Base-by-base conservation (phyloP, 2,113 vertebrate species). In the Lamprotornis superbus region DNA sequence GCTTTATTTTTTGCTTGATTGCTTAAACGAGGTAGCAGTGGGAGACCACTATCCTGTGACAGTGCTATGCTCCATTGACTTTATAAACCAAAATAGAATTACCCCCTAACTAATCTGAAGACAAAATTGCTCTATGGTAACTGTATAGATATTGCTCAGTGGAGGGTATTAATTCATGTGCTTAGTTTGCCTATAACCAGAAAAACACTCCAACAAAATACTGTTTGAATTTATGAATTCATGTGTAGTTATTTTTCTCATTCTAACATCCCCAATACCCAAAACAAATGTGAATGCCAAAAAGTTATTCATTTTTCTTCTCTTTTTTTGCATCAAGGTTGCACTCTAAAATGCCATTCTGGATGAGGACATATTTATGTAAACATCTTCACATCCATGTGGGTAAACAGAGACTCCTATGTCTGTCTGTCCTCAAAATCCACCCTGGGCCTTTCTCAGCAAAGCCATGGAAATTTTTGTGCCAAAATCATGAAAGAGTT, bases 1-100 rank as follows among this genome's bases (percentile, higher is more conserved):
- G 97, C 96, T 97, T 97, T 95, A 96, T 94, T 96, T 96, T 97
- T 96, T 97, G 96, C 97, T 96, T 97, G 95, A 87, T 94, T 96
- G 97, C 97, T 94, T 97, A 90, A 94, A 95, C 7, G 85, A 95
- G 78, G 90, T 95, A 97, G 95, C 97, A 97, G 93, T 87, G 95
- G 96, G 96, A 97, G 75, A 97, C 95, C 91, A 83, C 90, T 82
- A 88, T 87, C 47, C 85, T 90, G 35, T 86, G 93, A 92, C 76
- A 96, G 56, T 55, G 83, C 83, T 83, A 91, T 92, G 75, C 76
- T 96, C 73, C 95, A 89, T 79, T 77, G 94, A 95, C 47, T 95
- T 95, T 91, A 97, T 93, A 96, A 91, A 95, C 86, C 92, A 91
- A 97, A 94, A 97, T 75, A 94, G 83, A 92, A 96, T 97, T 91